These are phyloP conservation scores for Aphis craccivora DNA, from an alignment of 1,140 invertebrate species.

Conservation along the genomic window DNA sequence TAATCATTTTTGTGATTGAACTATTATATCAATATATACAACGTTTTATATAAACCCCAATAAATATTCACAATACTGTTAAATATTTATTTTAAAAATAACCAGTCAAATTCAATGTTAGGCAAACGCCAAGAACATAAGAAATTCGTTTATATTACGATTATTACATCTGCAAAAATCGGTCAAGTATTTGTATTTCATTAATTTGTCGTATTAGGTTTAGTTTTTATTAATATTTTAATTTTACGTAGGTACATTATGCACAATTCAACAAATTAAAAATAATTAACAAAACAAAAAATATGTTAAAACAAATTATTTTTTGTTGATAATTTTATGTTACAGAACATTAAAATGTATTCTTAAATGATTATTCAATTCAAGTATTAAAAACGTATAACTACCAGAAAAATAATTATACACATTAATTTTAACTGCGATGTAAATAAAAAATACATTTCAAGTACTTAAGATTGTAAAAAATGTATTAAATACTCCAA, in stretches of 20 bases:
- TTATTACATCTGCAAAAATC: background rate
- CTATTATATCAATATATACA: background rate
- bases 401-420: background rate
- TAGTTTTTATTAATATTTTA: background rate
- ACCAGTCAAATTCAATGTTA: constrained; percentile 2
- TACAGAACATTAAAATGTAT: background rate
- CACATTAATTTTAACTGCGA: background rate
- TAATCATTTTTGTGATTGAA: constrained; percentile 2
- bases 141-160: background rate
- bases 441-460: background rate
- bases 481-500: background rate
- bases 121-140: background rate
- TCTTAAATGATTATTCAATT: background rate
- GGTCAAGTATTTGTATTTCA: background rate
- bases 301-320: too few relatives aligned
- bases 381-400: background rate
- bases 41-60: background rate
- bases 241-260: background rate
- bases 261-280: background rate
- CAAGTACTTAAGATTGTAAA: background rate
- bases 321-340: background rate
- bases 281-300: background rate
- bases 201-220: background rate
- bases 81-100: constrained; percentile 12
- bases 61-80: background rate